Percentiles rank a stretch among this genome's conserved stretches.
These are phyloP conservation scores for Aegotheles bennettii DNA, from an alignment of 2,113 vertebrate species.

Conservation along the genomic window DNA sequence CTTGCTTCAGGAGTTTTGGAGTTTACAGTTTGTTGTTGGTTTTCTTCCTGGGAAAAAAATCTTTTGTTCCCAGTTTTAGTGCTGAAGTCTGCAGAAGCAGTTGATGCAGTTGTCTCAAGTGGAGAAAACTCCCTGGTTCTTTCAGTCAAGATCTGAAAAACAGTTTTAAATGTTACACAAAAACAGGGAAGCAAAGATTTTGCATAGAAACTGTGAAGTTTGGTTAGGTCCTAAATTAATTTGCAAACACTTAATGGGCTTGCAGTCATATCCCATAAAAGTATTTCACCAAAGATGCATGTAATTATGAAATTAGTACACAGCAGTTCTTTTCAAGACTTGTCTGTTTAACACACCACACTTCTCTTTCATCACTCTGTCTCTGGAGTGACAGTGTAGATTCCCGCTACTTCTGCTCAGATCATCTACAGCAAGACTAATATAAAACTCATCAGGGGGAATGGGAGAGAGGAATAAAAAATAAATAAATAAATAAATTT, in stretches of 20 bases:
- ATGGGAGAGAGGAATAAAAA: background rate
- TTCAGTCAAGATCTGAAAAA: background rate
- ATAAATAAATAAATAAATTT: background rate
- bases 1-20: background rate
- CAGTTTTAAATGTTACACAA: background rate
- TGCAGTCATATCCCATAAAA: background rate
- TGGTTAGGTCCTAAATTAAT: background rate
- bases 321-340: background rate
- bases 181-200: background rate
- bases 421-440: conserved; percentile 36
- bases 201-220: background rate
- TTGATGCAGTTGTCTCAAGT: background rate
- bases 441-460: conserved; percentile 9
- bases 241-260: background rate
- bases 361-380: conserved; percentile 56
- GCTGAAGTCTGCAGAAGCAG: background rate
- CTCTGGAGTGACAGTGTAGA: conserved; percentile 28
- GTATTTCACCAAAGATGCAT: background rate
- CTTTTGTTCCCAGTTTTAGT: background rate
- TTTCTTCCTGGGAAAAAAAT: background rate
- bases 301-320: background rate
- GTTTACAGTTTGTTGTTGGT: background rate
- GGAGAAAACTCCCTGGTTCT: background rate
- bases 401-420: conserved; percentile 51
- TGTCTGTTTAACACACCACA: conserved; percentile 45